Conservation (phyloP, 2,797 vertebrate genomes). For the Onychomys arenicola region DNA sequence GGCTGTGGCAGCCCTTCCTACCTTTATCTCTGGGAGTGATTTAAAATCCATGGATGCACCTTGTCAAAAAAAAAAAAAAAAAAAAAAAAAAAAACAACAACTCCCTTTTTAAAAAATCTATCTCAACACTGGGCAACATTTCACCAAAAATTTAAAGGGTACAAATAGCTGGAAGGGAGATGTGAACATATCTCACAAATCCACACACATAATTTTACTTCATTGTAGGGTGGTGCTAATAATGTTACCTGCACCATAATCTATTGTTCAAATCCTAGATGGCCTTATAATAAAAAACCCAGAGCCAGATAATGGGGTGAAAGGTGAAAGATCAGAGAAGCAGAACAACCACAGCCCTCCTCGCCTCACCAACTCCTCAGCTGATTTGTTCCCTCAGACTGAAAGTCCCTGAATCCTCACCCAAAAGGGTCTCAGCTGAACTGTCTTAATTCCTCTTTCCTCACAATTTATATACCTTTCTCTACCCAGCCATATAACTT, state of each 20-base stretch:
- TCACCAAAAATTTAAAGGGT: constrained; percentile 12
- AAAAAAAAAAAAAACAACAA: too few relatives aligned
- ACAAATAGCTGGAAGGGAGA: neutral
- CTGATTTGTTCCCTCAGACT: too few relatives aligned
- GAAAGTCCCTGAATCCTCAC: too few relatives aligned
- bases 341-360: too few relatives aligned
- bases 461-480: too few relatives aligned
- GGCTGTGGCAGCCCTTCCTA: neutral
- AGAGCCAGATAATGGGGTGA: too few relatives aligned
- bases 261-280: neutral
- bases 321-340: too few relatives aligned
- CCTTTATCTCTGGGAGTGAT: neutral
- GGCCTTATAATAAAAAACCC: too few relatives aligned
- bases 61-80: neutral
- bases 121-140: neutral
- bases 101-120: neutral
- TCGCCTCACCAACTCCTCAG: too few relatives aligned
- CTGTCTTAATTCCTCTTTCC: too few relatives aligned
- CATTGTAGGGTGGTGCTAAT: neutral
- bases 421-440: too few relatives aligned
- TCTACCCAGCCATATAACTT: too few relatives aligned
- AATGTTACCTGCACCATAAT: neutral
- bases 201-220: neutral
- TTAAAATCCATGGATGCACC: neutral
- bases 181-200: neutral